Base-by-base conservation (phyloP, 2,888 invertebrate species). In the Thereva nobilitata region DNA sequence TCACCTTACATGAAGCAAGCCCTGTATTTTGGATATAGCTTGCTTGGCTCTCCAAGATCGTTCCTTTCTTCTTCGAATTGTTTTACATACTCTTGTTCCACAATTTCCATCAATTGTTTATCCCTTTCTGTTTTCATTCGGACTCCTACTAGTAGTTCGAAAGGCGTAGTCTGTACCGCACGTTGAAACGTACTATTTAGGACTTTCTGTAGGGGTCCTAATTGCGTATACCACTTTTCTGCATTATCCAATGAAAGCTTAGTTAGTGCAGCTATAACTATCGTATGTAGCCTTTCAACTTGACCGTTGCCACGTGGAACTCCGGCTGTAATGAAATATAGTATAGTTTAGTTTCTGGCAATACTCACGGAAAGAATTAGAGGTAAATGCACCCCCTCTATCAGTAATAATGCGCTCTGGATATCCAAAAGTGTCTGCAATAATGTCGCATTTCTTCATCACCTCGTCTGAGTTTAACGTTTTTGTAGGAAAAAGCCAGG, bases 381-480 rank as follows among this genome's bases (percentile, higher is more conserved):
- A 69, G 2, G 70, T 72, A 42, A 73, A 71, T 9, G 72, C 70
- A 1, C 71, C 61, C 5, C 72, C 71, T 53, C 69, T 38, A 52
- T 71, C 71, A 5, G 68, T 59, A 6, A 72, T 67, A 2, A 70
- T 68, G 10, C 68, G 10, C 2, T 50, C 40, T 8, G 70, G 71
- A 12, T 70, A 70, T 2, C 70, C 70, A 47, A 38, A 68, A 40
- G 3, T 42, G 0, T 38, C 5, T 40, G 59, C 47, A 12, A 70
- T 70, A 2, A 54, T 57, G n/a, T 55, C 44, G 7, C 72, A 45
- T 9, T 61, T 50, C 5, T 40, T 44, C n/a, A 70, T 35, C 3
- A 71, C 69, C 42, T 72, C 72, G 4, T 68, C 66, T 0, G 71
- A 10, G 1, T 10, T 56, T 1, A 70, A 70, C 0, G 72, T 63